Evolutionary conservation across 2,113 vertebrate genomes (phyloP).

Genomic region (Falco punctatus): DNA sequence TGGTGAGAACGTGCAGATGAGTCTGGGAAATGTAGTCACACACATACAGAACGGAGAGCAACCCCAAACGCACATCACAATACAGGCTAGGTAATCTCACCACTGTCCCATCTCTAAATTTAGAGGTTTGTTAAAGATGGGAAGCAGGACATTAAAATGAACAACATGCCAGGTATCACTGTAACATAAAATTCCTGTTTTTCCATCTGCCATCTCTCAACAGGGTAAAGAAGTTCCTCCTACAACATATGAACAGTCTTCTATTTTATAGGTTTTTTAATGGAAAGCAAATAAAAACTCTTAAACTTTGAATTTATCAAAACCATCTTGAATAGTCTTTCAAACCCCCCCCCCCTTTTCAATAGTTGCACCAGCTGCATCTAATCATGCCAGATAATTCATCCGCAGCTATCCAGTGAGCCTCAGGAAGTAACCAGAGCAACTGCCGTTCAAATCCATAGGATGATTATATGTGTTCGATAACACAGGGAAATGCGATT

Average conservation of each 20-base stretch:
- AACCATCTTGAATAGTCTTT: background rate
- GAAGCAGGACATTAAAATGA: background rate
- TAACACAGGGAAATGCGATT: background rate
- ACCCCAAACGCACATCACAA: rapidly evolving
- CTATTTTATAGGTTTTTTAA: background rate
- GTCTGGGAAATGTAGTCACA: rapidly evolving
- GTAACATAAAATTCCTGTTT: background rate
- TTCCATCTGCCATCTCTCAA: background rate
- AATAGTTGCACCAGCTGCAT: background rate
- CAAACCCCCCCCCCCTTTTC: background rate
- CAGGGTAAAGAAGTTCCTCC: background rate
- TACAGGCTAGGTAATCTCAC: background rate
- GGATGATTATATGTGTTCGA: background rate
- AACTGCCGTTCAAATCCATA: background rate
- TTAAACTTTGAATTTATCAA: background rate
- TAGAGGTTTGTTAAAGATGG: background rate
- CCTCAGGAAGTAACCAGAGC: background rate
- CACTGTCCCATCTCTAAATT: background rate
- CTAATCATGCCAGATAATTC: background rate
- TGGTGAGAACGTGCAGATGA: rapidly evolving
- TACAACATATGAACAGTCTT: background rate
- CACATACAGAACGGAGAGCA: background rate
- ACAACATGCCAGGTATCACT: background rate
- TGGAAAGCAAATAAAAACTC: slow-evolving; percentile 16
- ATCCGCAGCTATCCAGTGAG: background rate